A percentile compares a stretch with the other conserved stretches of the same genome.
These are phyloP conservation scores for Neotoma lepida DNA, from an alignment of 2,113 vertebrate genomes.

Conservation along the genomic window DNA sequence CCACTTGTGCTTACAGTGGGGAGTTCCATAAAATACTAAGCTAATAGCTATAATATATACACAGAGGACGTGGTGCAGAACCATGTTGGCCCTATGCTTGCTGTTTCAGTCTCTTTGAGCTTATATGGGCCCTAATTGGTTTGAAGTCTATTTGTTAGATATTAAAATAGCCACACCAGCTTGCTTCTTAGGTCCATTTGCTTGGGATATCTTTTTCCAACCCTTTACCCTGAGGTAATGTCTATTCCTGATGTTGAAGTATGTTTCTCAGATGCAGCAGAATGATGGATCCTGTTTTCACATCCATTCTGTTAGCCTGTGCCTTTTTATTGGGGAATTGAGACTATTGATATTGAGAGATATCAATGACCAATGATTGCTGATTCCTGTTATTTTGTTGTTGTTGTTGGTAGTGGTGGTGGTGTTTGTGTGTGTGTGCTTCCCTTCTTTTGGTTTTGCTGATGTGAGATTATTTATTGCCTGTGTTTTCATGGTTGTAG, in stretches of 20 bases:
- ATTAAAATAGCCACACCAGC: neutral
- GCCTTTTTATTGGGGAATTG: neutral
- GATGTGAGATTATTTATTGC: too few relatives aligned
- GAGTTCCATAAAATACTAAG: neutral
- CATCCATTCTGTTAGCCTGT: neutral
- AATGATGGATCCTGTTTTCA: neutral
- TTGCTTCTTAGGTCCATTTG: neutral
- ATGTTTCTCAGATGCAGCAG: neutral
- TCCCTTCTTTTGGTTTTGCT: too few relatives aligned
- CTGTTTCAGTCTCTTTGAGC: neutral
- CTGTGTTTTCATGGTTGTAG: too few relatives aligned
- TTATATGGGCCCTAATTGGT: neutral
- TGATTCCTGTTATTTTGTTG: neutral
- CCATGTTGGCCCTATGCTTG: neutral
- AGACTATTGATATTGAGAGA: neutral
- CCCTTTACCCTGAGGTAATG: neutral
- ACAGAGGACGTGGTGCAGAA: neutral
- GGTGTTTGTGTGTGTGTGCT: neutral
- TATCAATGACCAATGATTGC: neutral
- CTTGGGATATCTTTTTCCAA: neutral
- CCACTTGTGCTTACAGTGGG: neutral
- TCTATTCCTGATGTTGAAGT: neutral
- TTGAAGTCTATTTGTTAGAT: neutral
- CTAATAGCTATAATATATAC: neutral
- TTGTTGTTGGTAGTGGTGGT: neutral